Conservation (phyloP, 2,888 invertebrate species). For the Ypsolopha scabrella region DNA sequence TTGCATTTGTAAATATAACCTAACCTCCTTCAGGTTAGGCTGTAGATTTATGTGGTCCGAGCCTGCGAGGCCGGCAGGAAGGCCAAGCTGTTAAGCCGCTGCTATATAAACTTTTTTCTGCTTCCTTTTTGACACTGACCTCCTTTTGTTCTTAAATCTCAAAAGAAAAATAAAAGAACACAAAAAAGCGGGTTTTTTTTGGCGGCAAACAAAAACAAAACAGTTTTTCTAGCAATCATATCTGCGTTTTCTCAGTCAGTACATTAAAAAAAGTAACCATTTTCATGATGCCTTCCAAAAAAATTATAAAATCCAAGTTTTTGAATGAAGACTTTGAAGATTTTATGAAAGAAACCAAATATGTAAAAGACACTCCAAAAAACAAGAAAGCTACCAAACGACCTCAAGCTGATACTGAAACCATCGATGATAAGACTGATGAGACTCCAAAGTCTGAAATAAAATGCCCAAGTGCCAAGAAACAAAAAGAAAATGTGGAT, state of each 20-base stretch:
- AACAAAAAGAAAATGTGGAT: conserved; percentile 22
- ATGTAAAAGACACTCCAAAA: conserved; percentile 32
- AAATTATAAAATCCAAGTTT: conserved; percentile 31
- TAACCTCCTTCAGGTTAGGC: neutral
- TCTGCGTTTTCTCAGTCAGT: neutral
- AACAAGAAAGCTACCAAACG: conserved; percentile 33
- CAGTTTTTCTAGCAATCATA: neutral
- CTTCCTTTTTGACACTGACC: no score
- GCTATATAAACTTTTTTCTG: no score
- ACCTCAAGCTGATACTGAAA: conserved; percentile 16
- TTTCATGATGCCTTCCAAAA: conserved; percentile 20
- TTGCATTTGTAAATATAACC: neutral
- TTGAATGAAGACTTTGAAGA: conserved; percentile 33
- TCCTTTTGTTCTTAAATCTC: no score
- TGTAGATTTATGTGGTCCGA: neutral
- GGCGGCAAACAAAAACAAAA: neutral
- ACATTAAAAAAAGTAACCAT: conserved; percentile 2
- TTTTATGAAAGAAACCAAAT: conserved; percentile 34
- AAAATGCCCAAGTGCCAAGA: conserved; percentile 31
- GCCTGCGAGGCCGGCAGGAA: neutral
- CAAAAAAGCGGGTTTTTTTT: neutral
- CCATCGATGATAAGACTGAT: conserved; percentile 29
- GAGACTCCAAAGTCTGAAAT: conserved; percentile 30
- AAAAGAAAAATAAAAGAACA: no score
- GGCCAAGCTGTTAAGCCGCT: neutral